A percentile compares a stretch with the other conserved stretches of the same genome.
phyloP scores from a whole-genome alignment of 2,797 vertebrate genomes.

The Mormyrops attenuatus region DNA sequence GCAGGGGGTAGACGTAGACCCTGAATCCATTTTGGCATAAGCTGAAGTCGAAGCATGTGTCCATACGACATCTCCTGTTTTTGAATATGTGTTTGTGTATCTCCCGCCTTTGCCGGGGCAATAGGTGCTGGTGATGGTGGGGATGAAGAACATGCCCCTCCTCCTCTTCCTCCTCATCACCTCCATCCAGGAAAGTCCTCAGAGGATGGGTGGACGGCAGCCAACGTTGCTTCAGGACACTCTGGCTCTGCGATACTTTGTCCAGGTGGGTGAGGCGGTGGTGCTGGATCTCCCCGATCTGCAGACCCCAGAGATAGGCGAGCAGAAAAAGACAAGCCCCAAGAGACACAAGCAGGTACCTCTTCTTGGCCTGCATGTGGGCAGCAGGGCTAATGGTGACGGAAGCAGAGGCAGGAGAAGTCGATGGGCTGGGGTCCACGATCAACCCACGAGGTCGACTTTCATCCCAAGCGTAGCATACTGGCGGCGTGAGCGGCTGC shows the following conservation, averaged over 20 bases:
- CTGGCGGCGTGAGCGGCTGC: slow-evolving; percentile 6
- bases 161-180: slow-evolving; percentile 60
- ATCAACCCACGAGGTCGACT: slow-evolving; percentile 38
- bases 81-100: slow-evolving; percentile 67
- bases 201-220: slow-evolving; percentile 46
- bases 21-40: slow-evolving; percentile 64
- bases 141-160: slow-evolving; percentile 50
- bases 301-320: slow-evolving; percentile 69
- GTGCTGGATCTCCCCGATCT: slow-evolving; percentile 61
- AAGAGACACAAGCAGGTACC: slow-evolving; percentile 76
- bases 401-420: slow-evolving; percentile 28
- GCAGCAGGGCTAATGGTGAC: slow-evolving; percentile 52
- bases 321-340: slow-evolving; percentile 72
- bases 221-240: slow-evolving; percentile 50
- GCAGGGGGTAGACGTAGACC: slow-evolving; percentile 66
- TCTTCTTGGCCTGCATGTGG: slow-evolving; percentile 83
- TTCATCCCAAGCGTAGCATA: slow-evolving; percentile 40
- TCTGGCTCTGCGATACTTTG: slow-evolving; percentile 37
- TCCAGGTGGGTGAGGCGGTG: slow-evolving; percentile 42
- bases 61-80: slow-evolving; percentile 71
- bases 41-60: slow-evolving; percentile 69
- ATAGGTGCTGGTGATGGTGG: slow-evolving; percentile 66
- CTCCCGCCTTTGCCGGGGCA: slow-evolving; percentile 59
- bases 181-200: slow-evolving; percentile 65
- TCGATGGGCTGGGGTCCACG: slow-evolving; percentile 28